These are phyloP conservation scores for Plagodis pulveraria DNA, from an alignment of 2,888 invertebrate genomes.

Conservation along the genomic window DNA sequence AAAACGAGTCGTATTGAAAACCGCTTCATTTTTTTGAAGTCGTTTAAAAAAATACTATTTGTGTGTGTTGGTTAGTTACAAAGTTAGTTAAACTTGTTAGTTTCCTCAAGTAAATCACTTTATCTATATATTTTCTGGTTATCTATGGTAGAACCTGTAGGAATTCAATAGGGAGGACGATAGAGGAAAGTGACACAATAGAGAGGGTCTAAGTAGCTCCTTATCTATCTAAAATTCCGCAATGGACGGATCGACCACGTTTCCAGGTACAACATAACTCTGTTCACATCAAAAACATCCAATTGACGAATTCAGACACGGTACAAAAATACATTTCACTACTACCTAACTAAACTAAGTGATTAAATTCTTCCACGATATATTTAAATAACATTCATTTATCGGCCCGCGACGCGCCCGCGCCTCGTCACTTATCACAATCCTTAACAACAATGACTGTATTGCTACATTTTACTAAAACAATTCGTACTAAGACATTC, in stretches of 20 bases:
- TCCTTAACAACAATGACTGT: conserved; percentile 67
- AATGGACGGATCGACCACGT: conserved; percentile 74
- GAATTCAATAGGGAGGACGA: conserved; percentile 24
- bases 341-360: conserved; percentile 73
- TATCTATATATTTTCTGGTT: no score
- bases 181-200: conserved; percentile 27
- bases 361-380: conserved; percentile 52
- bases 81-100: no score
- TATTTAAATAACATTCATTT: conserved; percentile 35
- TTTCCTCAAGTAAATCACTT: no score
- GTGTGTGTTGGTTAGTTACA: no score
- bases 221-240: conserved; percentile 73
- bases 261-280: conserved; percentile 74
- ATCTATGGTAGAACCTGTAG: conserved; percentile 4
- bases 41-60: no score
- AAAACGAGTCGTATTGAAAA: no score
- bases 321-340: conserved; percentile 81
- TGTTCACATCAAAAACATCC: conserved; percentile 48
- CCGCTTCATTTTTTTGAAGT: no score
- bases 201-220: conserved; percentile 62
- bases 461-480: conserved; percentile 24
- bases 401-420: conserved; percentile 59
- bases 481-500: conserved; percentile 9
- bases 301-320: conserved; percentile 70
- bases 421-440: conserved; percentile 64